Conservation (phyloP, 2,797 vertebrate genomes). For the Vespertilio murinus region DNA sequence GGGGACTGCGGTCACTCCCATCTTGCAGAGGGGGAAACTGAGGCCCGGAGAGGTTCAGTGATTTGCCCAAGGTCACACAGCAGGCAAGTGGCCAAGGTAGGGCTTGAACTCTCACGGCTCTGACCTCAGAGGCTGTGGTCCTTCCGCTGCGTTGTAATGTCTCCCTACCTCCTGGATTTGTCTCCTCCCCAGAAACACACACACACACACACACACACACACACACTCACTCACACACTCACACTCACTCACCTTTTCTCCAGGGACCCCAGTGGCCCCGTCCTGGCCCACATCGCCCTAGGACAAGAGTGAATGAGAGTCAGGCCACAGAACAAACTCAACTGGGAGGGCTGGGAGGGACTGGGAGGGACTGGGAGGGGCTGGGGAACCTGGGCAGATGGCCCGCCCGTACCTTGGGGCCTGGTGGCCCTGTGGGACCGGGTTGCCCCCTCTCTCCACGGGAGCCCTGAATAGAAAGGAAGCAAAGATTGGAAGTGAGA, state of each 20-base stretch:
- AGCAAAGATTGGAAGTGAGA: background rate
- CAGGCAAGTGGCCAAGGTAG: background rate
- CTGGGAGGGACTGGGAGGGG: too few species aligned
- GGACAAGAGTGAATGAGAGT: constrained; percentile 46
- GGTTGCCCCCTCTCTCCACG: constrained; percentile 91
- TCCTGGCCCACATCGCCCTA: constrained; percentile 92
- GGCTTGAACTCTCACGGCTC: background rate
- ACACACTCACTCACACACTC: too few species aligned
- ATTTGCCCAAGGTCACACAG: background rate
- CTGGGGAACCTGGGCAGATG: background rate
- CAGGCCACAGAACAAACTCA: background rate
- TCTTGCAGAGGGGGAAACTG: background rate
- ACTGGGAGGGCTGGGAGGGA: background rate
- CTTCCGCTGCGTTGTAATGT: background rate
- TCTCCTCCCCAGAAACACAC: background rate
- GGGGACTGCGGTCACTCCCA: background rate
- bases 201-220: background rate
- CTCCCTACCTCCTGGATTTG: background rate
- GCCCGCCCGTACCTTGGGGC: constrained; percentile 89
- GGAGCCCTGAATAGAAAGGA: constrained; percentile 84
- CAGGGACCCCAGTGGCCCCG: constrained; percentile 87
- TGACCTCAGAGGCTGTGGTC: background rate
- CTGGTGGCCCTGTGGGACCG: constrained; percentile 92
- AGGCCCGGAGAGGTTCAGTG: constrained; percentile 11
- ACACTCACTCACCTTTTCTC: constrained; percentile 88